A percentile compares a stretch with the other conserved stretches of the same genome.
Conservation (phyloP, 2,797 vertebrate species). For the Hypotaenidia okinawae region DNA sequence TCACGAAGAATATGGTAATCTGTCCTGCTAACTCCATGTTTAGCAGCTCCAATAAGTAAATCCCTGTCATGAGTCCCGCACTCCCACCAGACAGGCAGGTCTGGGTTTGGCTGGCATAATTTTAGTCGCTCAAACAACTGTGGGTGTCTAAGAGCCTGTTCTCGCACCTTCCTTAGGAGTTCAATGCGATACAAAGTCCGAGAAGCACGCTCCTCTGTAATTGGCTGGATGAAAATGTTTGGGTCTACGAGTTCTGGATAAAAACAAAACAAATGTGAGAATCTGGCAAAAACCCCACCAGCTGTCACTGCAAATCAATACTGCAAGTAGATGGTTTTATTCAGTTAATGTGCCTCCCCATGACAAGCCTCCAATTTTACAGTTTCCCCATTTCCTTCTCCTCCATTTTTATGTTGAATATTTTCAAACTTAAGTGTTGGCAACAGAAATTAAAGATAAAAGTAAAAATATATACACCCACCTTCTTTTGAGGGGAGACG, state of each 20-base stretch:
- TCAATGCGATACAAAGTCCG: constrained; percentile 96
- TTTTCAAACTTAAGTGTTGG: background rate
- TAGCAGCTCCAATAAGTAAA: constrained; percentile 94
- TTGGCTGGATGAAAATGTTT: constrained; percentile 93
- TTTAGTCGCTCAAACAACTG: constrained; percentile 90
- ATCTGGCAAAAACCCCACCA: background rate
- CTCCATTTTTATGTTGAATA: background rate
- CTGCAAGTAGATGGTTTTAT: background rate
- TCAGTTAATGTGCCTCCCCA: background rate
- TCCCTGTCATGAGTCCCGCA: constrained; percentile 94
- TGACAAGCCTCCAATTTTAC: background rate
- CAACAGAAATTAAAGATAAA: background rate
- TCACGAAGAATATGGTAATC: constrained; percentile 98
- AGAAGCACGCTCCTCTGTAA: constrained; percentile 97
- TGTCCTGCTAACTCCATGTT: constrained; percentile 97
- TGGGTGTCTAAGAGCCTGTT: constrained; percentile 93
- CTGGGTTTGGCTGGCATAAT: constrained; percentile 92
- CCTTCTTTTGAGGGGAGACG: constrained; percentile 94
- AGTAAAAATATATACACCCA: constrained; percentile 3
- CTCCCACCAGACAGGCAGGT: constrained; percentile 97
- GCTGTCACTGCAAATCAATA: background rate
- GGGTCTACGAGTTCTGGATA: constrained; percentile 86
- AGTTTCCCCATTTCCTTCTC: background rate
- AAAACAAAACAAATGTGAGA: constrained; percentile 41
- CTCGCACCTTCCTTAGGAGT: constrained; percentile 93